A percentile compares a stretch with the other conserved stretches of the same genome.
Conservation (phyloP, 2,888 invertebrate genomes). For the Apantesis nais region DNA sequence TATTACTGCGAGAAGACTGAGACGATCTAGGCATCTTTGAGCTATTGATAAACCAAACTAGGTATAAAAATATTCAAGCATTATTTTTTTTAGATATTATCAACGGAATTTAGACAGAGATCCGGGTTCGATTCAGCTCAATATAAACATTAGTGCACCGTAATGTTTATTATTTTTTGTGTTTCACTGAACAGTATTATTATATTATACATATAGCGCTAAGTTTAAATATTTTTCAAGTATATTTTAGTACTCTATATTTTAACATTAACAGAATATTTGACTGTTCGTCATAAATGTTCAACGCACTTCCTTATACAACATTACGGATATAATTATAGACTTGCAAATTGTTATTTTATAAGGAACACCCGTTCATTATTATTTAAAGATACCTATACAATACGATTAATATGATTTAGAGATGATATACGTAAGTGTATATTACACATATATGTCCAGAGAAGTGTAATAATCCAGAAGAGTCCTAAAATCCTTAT, state of each 20-base stretch:
- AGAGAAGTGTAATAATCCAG: no score
- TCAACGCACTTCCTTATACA: background rate
- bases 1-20: no score
- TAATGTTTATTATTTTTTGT: background rate
- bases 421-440: no score
- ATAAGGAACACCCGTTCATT: background rate
- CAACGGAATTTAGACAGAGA: background rate
- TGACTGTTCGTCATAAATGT: background rate
- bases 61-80: no score
- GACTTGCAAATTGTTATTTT: background rate
- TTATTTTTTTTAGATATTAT: background rate
- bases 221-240: background rate
- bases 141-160: no score
- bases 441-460: no score
- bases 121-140: no score
- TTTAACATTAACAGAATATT: background rate
- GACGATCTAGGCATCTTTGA: no score
- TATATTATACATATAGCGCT: no score
- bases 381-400: background rate
- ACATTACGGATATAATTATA: background rate
- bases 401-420: no score
- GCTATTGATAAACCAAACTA: no score
- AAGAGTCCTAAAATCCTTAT: no score
- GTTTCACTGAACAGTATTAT: background rate
- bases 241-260: background rate